These are phyloP conservation scores for Calidris pugnax DNA, from an alignment of 2,113 vertebrate genomes.

Conservation along the genomic window DNA sequence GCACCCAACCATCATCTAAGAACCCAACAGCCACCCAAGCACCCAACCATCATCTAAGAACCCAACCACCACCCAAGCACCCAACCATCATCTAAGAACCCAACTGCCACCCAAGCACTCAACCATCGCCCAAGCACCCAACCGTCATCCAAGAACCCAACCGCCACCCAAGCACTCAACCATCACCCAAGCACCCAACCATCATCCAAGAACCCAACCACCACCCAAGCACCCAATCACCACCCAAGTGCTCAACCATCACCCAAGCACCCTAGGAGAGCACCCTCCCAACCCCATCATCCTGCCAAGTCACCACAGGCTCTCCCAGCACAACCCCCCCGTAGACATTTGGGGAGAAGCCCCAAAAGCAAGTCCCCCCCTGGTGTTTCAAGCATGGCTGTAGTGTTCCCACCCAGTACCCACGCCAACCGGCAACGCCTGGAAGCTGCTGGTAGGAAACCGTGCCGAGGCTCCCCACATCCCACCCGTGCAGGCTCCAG, in stretches of 20 bases:
- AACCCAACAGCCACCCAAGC: background rate
- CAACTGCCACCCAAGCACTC: background rate
- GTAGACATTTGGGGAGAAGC: background rate
- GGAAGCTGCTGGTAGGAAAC: background rate
- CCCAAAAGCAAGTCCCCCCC: rapidly evolving
- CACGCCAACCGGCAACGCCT: rapidly evolving
- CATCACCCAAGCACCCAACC: background rate
- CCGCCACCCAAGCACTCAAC: background rate
- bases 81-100: background rate
- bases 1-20: background rate
- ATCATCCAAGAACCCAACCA: background rate
- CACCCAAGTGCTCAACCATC: background rate
- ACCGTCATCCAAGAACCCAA: background rate
- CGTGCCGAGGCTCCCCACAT: rapidly evolving
- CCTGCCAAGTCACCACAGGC: rapidly evolving
- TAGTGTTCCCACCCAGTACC: background rate
- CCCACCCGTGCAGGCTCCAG: rapidly evolving
- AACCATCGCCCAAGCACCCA: background rate
- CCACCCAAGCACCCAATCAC: background rate
- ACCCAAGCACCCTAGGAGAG: background rate
- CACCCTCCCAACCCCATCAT: background rate
- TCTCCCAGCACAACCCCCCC: background rate
- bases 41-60: background rate
- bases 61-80: background rate
- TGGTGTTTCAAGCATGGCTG: background rate